Evolutionary conservation across 2,113 vertebrate genomes (phyloP), one percentile per base, ranked within the genome.

Genomic region (Pseudorasbora parva): DNA sequence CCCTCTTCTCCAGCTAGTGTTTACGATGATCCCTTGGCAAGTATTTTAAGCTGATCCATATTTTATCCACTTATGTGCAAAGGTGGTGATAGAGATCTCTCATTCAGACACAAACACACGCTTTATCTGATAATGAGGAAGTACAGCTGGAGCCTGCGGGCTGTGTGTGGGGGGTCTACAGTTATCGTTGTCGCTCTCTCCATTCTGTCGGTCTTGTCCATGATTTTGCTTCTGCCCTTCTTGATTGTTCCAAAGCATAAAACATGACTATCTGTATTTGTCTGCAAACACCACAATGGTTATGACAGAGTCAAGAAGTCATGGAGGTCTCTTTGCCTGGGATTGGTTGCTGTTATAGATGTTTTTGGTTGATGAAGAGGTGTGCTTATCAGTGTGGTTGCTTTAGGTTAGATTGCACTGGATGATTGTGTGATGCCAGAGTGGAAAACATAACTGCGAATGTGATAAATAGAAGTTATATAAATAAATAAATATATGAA

Each of bases 111-210:
- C 75, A 73, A 59, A 71, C 71, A 17, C 47, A 41, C 43, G 8
- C 37, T 62, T 56, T 11, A 83, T 90, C 87, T 91, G 91, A 91
- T 89, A 88, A 75, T 66, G 60, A 82, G 77, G 23, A 82, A 74
- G 54, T 82, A 82, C 81, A 68, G 83, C 83, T 60, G 89, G 88
- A 86, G 88, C 77, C 74, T 87, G 82, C 57, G 14, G 78, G 82
- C 85, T 78, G 64, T 89, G 82, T 86, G 84, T 84, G 82, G 78
- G 87, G 89, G 91, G 91, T 93, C 92, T 82, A 47, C 62, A 69
- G 82, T 62, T 91, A 92, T 91, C 88, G 69, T 82, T 74, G 47
- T 86, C 88, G 86, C 81, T 82, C 81, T 86, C 89, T 90, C 82
- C 82, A 85, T 86, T 86, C 88, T 77, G 66, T 83, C 43, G 15